phyloP scores from a whole-genome alignment of 64 coral and sea anemone species.

The Porites australiensis region DNA sequence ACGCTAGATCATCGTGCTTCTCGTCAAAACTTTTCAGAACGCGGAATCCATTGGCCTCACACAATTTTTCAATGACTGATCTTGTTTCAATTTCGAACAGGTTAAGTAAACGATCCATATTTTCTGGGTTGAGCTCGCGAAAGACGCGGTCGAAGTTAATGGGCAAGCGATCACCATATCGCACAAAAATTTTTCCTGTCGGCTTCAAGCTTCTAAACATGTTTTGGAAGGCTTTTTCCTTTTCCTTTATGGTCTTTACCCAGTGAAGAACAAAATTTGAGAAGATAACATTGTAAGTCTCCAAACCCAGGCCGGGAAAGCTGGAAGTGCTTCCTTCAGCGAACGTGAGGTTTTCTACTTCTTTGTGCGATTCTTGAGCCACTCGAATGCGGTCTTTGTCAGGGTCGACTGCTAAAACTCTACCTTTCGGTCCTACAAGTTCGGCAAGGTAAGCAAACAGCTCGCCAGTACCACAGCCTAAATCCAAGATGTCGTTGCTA shows the following conservation, averaged over 20 bases:
- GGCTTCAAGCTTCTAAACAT: not conserved
- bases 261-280: not conserved
- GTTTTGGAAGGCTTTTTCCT: not conserved
- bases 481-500: slow-evolving; percentile 12
- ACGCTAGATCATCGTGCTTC: not conserved
- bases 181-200: not conserved
- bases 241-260: not conserved
- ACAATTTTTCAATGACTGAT: not conserved
- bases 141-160: not conserved
- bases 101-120: not conserved
- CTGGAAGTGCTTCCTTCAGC: no score
- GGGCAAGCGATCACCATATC: not conserved
- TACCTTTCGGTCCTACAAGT: not conserved
- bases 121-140: not conserved
- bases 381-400: not conserved
- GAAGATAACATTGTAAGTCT: no score
- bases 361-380: not conserved
- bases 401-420: not conserved
- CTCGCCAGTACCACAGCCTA: slow-evolving; percentile 46
- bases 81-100: not conserved
- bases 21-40: not conserved
- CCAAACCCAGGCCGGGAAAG: no score
- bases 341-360: not conserved
- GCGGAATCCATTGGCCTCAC: not conserved
- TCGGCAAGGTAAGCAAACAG: not conserved